Conservation (phyloP, 2,113 vertebrate species). For the Genyomyrus donnyi region DNA sequence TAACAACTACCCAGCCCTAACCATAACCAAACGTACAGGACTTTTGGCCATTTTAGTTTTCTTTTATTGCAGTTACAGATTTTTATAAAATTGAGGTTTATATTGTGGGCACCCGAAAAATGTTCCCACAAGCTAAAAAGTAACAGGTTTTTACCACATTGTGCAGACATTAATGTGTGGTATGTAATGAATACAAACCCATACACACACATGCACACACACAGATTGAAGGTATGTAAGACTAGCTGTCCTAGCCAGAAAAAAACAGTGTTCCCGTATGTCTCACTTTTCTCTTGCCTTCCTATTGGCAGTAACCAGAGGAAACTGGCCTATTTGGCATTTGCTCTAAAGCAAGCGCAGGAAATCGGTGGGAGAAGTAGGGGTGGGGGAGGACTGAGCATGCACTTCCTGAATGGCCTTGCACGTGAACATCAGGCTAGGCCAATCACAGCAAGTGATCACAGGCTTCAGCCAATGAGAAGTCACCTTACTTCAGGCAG, state of each 20-base stretch:
- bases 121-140: neutral
- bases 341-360: neutral
- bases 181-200: neutral
- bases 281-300: neutral
- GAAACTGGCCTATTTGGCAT: neutral
- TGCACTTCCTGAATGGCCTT: neutral
- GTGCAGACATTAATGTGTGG: neutral
- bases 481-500: neutral
- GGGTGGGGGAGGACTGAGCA: neutral
- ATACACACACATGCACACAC: neutral
- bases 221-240: neutral
- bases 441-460: slow-evolving; percentile 17
- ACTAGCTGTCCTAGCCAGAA: neutral
- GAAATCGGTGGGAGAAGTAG: neutral
- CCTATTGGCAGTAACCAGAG: neutral
- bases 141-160: neutral
- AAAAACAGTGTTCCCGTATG: neutral
- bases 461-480: slow-evolving; percentile 16
- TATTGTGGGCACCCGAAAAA: too few species aligned
- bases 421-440: slow-evolving; percentile 17
- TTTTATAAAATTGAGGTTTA: too few species aligned
- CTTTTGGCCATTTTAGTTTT: neutral
- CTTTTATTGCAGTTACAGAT: neutral
- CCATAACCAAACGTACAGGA: neutral
- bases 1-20: too few species aligned